These are phyloP conservation scores for Eupeodes corollae DNA, from an alignment of 1,140 invertebrate genomes.

Conservation along the genomic window DNA sequence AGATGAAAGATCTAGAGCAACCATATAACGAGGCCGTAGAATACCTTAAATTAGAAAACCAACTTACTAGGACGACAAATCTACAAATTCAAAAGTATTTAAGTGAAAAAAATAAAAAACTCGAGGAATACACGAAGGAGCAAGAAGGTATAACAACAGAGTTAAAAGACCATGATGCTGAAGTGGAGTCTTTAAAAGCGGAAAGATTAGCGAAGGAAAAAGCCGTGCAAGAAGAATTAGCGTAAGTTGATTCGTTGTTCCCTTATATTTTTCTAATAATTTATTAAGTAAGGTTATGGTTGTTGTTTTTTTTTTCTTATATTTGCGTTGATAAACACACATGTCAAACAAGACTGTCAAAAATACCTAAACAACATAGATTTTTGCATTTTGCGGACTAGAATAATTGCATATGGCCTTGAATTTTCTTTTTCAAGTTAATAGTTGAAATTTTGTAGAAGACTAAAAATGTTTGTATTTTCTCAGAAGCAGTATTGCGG, in stretches of 20 bases:
- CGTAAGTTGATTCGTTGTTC: constrained; percentile 38
- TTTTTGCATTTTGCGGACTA: too few species aligned
- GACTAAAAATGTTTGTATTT: too few species aligned
- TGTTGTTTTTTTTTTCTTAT: too few species aligned
- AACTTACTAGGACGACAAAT: constrained; percentile 54
- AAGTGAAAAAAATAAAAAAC: constrained; percentile 43
- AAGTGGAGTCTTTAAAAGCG: constrained; percentile 44
- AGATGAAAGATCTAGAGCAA: constrained; percentile 73
- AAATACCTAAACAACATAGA: too few species aligned
- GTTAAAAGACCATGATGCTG: constrained; percentile 44
- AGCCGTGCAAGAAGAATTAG: constrained; percentile 42
- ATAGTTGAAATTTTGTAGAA: too few species aligned
- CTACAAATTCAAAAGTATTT: constrained; percentile 57
- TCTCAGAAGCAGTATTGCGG: too few species aligned
- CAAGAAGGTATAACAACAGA: constrained; percentile 42
- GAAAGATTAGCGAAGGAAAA: constrained; percentile 43
- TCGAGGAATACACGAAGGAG: constrained; percentile 39
- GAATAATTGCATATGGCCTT: too few species aligned
- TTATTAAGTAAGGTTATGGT: too few species aligned
- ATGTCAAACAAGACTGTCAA: too few species aligned
- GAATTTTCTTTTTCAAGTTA: too few species aligned
- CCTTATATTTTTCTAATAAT: too few species aligned
- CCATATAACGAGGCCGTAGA: constrained; percentile 80
- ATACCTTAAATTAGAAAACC: constrained; percentile 71
- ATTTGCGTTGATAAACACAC: too few species aligned